Evolutionary conservation across 2,888 invertebrate genomes (phyloP), one percentile per base, ranked within the genome.

Genomic region (Leptogaster cylindrica): DNA sequence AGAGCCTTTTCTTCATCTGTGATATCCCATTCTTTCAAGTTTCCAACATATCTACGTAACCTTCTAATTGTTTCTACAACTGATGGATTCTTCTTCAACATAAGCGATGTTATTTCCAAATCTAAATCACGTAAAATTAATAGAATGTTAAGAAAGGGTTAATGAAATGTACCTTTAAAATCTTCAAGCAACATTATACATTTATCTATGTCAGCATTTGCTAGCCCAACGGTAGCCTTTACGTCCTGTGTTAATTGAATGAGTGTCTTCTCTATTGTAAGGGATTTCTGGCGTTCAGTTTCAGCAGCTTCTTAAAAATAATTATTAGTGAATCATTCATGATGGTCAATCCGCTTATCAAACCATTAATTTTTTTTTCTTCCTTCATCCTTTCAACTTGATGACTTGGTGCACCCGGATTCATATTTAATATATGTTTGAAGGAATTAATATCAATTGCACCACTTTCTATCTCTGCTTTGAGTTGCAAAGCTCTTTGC

Each of bases 41-140:
- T 93, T 5, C 93, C 93, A 33, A 92, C 87, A 78, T 93, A 94
- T 46, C 88, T 86, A 12, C 90, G 84, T 78, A 92, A 82, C 68
- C 90, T 86, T 73, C 89, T 89, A 61, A 93, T 85, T 0, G 92
- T 92, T 75, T 91, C 89, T 48, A 93, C 84, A 72, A 90, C 86
- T 48, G 88, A 87, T 0, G 92, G 89, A 82, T 93, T 91, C 73
- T 93, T 93, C 66, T 91, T 85, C 41, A 95, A 78, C 89, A 92
- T 92, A 18, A 92, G 79, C 0, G 89, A 87, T 70, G 88, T 88
- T 5, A 81, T 51, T 50, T 78, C 77, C 8, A 80, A 72, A 2
- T 78, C 77, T 70, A 20, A n/a, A 44, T 44, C n/a, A 36, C 12
- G 10, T 14, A 48, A 6, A 14, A 20, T 4, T 28, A 28, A 27